A percentile compares a stretch with the other conserved stretches of the same genome.
These are phyloP conservation scores for Ophiodon elongatus DNA, from an alignment of 2,113 vertebrate genomes.

Conservation along the genomic window DNA sequence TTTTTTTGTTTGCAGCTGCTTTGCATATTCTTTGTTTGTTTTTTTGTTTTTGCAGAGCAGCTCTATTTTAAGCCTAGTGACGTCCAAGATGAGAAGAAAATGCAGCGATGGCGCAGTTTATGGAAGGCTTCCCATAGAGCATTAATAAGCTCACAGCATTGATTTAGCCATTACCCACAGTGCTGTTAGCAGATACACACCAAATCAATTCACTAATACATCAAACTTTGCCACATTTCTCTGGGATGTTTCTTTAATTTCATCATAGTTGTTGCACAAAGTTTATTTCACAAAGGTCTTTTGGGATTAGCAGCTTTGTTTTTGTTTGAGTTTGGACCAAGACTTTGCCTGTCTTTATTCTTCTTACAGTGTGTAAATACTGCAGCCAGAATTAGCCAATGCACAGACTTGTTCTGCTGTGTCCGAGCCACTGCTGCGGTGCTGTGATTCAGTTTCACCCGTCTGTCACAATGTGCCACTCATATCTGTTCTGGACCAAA, in stretches of 20 bases:
- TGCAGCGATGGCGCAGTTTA: constrained; percentile 3
- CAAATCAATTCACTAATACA: neutral
- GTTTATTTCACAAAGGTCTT: neutral
- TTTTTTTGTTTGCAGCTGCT: neutral
- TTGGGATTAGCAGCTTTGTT: neutral
- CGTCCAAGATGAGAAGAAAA: constrained; percentile 15
- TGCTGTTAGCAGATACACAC: neutral
- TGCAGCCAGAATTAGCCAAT: constrained; percentile 22
- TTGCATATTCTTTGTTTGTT: neutral
- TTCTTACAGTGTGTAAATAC: constrained; percentile 32
- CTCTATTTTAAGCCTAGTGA: constrained; percentile 50
- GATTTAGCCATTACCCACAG: neutral
- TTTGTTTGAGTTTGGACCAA: neutral
- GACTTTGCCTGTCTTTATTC: neutral
- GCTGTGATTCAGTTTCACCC: constrained; percentile 23
- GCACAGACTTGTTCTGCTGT: constrained; percentile 70
- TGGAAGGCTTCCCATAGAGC: neutral
- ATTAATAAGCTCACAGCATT: neutral
- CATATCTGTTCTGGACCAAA: constrained; percentile 38
- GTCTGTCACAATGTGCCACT: constrained; percentile 17
- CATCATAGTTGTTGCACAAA: neutral
- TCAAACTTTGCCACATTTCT: neutral
- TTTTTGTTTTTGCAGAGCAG: constrained; percentile 19
- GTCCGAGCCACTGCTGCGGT: constrained; percentile 79
- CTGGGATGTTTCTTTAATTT: neutral